Evolutionary conservation across 1,140 invertebrate genomes (phyloP).

Genomic region (Theocolax elegans): DNA sequence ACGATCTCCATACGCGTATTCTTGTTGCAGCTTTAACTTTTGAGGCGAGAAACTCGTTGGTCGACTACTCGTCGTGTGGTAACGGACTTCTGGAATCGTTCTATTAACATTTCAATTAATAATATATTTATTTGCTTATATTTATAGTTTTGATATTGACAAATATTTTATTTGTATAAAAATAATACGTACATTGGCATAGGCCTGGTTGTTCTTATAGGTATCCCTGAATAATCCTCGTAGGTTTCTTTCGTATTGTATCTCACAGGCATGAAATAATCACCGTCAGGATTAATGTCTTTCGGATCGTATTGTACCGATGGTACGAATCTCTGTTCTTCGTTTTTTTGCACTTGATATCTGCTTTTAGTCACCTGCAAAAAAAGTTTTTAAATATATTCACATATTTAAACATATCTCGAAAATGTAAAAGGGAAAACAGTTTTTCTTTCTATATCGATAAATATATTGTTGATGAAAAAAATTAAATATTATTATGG

Average conservation of each 20-base stretch:
- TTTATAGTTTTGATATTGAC: background rate
- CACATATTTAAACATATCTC: too few relatives aligned
- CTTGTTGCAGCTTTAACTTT: conserved; percentile 5
- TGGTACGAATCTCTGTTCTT: conserved; percentile 58
- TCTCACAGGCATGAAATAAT: conserved; percentile 60
- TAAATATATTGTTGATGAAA: too few relatives aligned
- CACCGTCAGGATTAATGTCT: conserved; percentile 51
- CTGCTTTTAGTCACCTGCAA: too few relatives aligned
- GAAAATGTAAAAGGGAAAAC: too few relatives aligned
- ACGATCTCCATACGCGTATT: conserved; percentile 5
- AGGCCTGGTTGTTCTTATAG: background rate
- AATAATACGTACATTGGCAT: conserved; percentile 5
- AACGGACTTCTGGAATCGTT: background rate
- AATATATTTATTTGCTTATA: background rate
- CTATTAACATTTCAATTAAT: background rate
- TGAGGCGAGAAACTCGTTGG: background rate
- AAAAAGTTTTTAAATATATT: too few relatives aligned
- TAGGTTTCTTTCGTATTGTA: conserved; percentile 52
- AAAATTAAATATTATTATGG: too few relatives aligned
- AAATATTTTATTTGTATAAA: too few relatives aligned
- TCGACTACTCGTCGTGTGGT: background rate
- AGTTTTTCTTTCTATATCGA: too few relatives aligned
- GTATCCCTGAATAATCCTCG: conserved; percentile 41
- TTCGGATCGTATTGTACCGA: conserved; percentile 64
- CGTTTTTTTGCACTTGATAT: background rate